Base-by-base conservation (phyloP, 2,888 invertebrate species). In the Acrocyrtus sp. region DNA sequence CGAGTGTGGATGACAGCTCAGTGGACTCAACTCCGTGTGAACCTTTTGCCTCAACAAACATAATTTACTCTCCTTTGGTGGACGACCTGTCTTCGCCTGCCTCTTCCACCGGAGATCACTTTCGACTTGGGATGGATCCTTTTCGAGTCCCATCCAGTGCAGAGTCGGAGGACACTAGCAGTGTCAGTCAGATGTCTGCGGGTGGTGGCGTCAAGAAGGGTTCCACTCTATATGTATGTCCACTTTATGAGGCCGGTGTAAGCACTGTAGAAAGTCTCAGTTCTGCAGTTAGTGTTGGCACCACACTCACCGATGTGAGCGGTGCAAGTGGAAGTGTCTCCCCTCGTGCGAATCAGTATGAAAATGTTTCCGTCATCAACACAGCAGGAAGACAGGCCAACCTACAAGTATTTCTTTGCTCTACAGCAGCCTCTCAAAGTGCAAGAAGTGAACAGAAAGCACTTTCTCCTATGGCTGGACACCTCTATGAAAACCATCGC, bases 1-100 rank as follows among this genome's bases (percentile, higher is more conserved):
- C 80, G 0, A 81, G 81, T 74, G 63, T 81, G 22, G 81, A 81
- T 61, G 78, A 80, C n/a, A 80, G 80, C 34, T 79, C 79, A 1
- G 77, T 77, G 2, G 80, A 79, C 45, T 79, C 80, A 0, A 81
- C 81, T 22, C 81, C 81, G 0, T 78, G 78, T 8, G 78, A 75
- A 39, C 68, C 70, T 0, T 74, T 67, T 50, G 63, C 69, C 2
- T 66, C 77, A 27, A 81, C 81, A 6, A 80, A 79, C 47, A 81
- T 81, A 8, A 72, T 81, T 22, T 81, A 81, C 48, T 81, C 81
- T 2, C 81, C 81, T 0, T 51, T 81, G n/a, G 62, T 81, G 2
- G 79, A 81, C 63, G 81, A 80, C 57, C 43, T 80, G 8, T 65
- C 72, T 0, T 79, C 78, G n/a, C 73, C 77, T 8, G 65, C 72